Base-by-base conservation (phyloP, 2,113 vertebrate species). In the Marmota monax region DNA sequence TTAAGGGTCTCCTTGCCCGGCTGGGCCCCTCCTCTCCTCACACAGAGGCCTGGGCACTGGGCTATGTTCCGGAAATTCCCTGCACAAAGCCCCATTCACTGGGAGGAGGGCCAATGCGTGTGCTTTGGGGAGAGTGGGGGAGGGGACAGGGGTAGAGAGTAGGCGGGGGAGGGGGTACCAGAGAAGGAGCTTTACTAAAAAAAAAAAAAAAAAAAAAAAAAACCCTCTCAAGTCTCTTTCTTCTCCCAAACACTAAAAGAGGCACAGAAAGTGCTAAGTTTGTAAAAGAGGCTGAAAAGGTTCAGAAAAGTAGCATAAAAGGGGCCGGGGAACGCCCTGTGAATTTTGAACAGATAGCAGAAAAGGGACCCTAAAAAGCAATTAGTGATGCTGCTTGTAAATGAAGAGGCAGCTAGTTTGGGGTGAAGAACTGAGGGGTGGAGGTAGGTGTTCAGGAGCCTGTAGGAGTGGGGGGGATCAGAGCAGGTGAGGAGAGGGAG, bases 31-130 rank as follows among this genome's bases (percentile, higher is more conserved):
- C 98, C 98, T 98, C 98, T 98, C 98, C 97, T 97, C 98, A 98
- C 97, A 95, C 91, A 96, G 98, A 34, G 95, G 95, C 98, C 98
- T 98, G 98, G 98, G 98, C 98, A 98, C 97, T 98, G 98, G 98
- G 95, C 98, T 99, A 98, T 99, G 99, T 99, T 99, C 99, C 98
- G 98, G 99, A 99, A 99, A 99, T 99, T 99, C 98, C 97, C 98
- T 1, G 92, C 98, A 99, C 98, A 99, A 99, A 99, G 98, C 98
- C 92, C 96, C 97, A 98, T 99, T 99, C 98, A 99, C 98, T 97
- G 89, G 98, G 98, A 98, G 98, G 98, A 97, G 98, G 98, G 98
- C 78, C 98, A 48, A 97, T 99, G 97, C 98, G 98, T 99, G 99
- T 99, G 98, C 98, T 98, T 99, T 94, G 97, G 95, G 94, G 74